phyloP scores from a whole-genome alignment of 1,140 invertebrate genomes.

The Hylyphantes graminicola region DNA sequence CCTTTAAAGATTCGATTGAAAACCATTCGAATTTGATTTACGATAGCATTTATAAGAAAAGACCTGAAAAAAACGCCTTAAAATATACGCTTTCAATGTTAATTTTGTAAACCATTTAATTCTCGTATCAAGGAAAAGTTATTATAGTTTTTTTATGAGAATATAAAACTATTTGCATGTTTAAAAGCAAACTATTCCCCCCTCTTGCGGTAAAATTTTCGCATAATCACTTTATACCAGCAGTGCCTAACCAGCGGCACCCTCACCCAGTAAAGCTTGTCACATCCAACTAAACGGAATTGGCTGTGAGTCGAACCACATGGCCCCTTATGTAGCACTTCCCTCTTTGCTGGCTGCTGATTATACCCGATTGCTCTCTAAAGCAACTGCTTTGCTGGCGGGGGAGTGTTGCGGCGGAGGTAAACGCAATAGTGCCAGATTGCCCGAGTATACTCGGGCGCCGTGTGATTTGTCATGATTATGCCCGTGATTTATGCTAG shows the following conservation, averaged over 20 bases:
- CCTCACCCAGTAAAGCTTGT: constrained; percentile 30
- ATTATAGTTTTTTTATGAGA: no score
- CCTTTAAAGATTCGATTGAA: background rate
- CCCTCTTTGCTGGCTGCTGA: constrained; percentile 38
- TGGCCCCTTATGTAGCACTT: constrained; percentile 19
- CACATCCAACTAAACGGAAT: constrained; percentile 50
- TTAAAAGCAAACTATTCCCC: no score
- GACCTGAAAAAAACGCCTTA: constrained; percentile 7
- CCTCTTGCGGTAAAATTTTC: no score
- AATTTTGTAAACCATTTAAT: constrained; percentile 22
- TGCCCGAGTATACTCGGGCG: constrained; percentile 46
- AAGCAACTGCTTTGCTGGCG: constrained; percentile 2
- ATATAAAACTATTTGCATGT: no score
- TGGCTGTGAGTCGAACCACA: constrained; percentile 29
- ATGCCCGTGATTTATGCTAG: constrained; percentile 47
- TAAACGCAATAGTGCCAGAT: constrained; percentile 56
- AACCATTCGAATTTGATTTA: background rate
- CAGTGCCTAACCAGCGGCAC: background rate
- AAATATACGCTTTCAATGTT: constrained; percentile 4
- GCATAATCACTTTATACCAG: no score
- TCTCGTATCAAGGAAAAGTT: constrained; percentile 4
- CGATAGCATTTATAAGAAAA: constrained; percentile 2
- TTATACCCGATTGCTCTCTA: constrained; percentile 29
- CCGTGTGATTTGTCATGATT: constrained; percentile 53
- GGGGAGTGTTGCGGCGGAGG: constrained; percentile 26